phyloP scores from a whole-genome alignment of 2,888 invertebrate genomes.

The Sinopyrophorus schimmeli region DNA sequence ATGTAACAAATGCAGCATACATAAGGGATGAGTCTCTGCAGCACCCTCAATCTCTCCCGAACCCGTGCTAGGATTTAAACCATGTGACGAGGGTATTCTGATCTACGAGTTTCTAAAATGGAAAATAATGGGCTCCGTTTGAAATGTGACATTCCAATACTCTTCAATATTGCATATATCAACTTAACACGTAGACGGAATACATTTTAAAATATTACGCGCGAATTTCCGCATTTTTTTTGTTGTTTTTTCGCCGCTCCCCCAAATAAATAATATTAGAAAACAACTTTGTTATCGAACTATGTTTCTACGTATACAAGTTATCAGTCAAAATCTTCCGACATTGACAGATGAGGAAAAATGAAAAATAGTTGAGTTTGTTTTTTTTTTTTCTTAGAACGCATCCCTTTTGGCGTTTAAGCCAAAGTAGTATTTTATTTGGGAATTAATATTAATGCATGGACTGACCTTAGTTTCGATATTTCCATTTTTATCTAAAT shows the following conservation, averaged over 20 bases:
- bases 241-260: too few species aligned
- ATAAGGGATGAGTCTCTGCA: constrained; percentile 36
- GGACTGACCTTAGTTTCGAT: too few species aligned
- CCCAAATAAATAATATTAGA: too few species aligned
- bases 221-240: too few species aligned
- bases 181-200: constrained; percentile 11
- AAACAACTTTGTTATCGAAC: too few species aligned
- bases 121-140: constrained; percentile 41
- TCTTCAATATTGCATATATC: constrained; percentile 43
- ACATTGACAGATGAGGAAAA: constrained; percentile 7
- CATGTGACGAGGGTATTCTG: constrained; percentile 39
- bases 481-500: too few species aligned
- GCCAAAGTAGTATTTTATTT: too few species aligned
- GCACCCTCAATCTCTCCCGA: constrained; percentile 36
- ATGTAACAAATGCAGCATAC: constrained; percentile 46
- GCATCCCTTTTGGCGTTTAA: too few species aligned
- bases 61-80: constrained; percentile 35
- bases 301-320: not conserved
- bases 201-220: constrained; percentile 15
- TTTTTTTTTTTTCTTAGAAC: too few species aligned
- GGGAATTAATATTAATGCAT: too few species aligned
- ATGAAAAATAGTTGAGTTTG: too few species aligned
- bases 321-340: constrained; percentile 4
- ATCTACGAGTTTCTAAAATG: constrained; percentile 44
- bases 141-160: constrained; percentile 46